A percentile compares a stretch with the other conserved stretches of the same genome.
These are phyloP conservation scores for Planiliza haematocheilus DNA, from an alignment of 2,113 vertebrate genomes.

Conservation along the genomic window DNA sequence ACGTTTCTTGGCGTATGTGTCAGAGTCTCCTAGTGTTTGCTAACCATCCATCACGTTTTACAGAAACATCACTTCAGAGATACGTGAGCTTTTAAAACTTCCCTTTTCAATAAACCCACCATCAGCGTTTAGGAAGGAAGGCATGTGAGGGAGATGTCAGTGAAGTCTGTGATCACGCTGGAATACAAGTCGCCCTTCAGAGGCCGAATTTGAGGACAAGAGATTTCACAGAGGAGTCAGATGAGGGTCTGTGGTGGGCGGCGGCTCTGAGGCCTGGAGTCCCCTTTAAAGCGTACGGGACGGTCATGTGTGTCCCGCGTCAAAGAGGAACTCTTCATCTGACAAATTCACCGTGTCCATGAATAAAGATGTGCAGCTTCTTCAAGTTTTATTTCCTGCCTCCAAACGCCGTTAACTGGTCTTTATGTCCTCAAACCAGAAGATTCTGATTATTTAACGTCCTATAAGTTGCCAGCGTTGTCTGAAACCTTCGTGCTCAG, in stretches of 20 bases:
- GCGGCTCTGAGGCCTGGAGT: not conserved
- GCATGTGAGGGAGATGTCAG: slow-evolving; percentile 36
- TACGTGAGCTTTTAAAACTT: slow-evolving; percentile 43
- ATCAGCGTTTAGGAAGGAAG: slow-evolving; percentile 68
- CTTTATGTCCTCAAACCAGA: too few species aligned
- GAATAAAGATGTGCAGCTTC: slow-evolving; percentile 36
- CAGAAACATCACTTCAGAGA: not conserved
- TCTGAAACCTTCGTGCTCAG: too few species aligned
- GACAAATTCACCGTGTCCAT: slow-evolving; percentile 56
- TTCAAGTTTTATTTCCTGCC: not conserved
- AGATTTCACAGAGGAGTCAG: slow-evolving; percentile 74
- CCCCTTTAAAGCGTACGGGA: not conserved
- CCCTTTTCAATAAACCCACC: slow-evolving; percentile 48
- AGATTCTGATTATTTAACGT: too few species aligned
- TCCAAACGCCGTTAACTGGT: not conserved
- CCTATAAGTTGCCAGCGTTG: too few species aligned
- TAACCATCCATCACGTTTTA: slow-evolving; percentile 14
- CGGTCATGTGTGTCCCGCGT: slow-evolving; percentile 49
- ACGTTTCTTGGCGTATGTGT: too few species aligned
- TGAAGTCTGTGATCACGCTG: not conserved
- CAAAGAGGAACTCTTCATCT: slow-evolving; percentile 57
- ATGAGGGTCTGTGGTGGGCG: slow-evolving; percentile 57
- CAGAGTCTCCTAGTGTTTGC: too few species aligned
- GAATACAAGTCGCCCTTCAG: slow-evolving; percentile 10
- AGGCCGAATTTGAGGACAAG: not conserved